Conservation (phyloP, 2,113 vertebrate genomes). For the Amia ocellicauda region DNA sequence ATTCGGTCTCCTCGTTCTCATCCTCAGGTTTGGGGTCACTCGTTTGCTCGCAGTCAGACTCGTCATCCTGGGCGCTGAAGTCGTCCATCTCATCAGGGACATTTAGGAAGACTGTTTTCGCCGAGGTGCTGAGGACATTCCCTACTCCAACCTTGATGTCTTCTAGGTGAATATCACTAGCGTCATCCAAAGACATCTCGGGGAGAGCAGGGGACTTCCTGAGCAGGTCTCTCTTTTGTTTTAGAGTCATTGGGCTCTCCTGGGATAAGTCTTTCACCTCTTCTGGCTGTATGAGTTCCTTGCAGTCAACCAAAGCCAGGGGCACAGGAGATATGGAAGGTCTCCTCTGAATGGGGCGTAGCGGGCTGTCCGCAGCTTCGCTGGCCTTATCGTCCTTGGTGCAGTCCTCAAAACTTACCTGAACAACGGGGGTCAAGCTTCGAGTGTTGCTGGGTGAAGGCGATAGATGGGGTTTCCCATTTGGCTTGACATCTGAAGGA, state of each 20-base stretch:
- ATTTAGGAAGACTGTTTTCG: conserved; percentile 76
- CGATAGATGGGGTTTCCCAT: conserved; percentile 54
- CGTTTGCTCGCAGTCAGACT: conserved; percentile 77
- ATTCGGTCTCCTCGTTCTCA: conserved; percentile 84
- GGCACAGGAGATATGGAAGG: conserved; percentile 48
- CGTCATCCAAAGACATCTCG: conserved; percentile 80
- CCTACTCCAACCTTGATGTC: conserved; percentile 52
- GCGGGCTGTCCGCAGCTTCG: conserved; percentile 46
- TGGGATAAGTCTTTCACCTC: conserved; percentile 49
- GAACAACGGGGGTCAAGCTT: conserved; percentile 76
- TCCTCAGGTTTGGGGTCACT: conserved; percentile 74
- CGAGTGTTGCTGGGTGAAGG: conserved; percentile 67
- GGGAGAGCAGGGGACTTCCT: conserved; percentile 83
- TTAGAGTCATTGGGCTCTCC: conserved; percentile 83
- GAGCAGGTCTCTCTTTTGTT: conserved; percentile 89
- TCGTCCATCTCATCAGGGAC: conserved; percentile 80
- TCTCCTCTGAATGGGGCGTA: conserved; percentile 38
- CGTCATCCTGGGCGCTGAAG: conserved; percentile 68
- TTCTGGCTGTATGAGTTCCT: conserved; percentile 42
- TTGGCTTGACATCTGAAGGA: conserved; percentile 42
- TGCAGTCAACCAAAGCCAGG: conserved; percentile 51
- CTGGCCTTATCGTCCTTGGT: conserved; percentile 66
- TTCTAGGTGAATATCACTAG: conserved; percentile 43
- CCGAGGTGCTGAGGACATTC: conserved; percentile 59
- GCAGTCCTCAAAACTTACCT: conserved; percentile 88